A percentile compares a stretch with the other conserved stretches of the same genome.
These are phyloP conservation scores for Taenaris catops DNA, from an alignment of 2,888 invertebrate species.

Conservation along the genomic window DNA sequence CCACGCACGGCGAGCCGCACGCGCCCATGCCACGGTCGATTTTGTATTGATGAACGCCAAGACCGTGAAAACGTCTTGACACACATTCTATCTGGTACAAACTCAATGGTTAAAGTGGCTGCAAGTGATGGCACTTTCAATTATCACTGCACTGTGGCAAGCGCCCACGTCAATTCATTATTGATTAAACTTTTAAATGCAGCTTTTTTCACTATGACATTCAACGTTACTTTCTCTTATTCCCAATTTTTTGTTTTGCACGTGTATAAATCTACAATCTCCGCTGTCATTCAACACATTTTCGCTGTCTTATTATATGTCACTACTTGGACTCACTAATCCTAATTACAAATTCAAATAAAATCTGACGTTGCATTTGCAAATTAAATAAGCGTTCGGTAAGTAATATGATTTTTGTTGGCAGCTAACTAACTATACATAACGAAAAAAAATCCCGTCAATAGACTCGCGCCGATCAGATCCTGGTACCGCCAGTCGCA, in stretches of 20 bases:
- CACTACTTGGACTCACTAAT: conserved; percentile 53
- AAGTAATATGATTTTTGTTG: conserved; percentile 41
- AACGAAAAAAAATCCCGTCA: conserved; percentile 45
- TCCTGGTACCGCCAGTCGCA: conserved; percentile 70
- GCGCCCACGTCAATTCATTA: conserved; percentile 47
- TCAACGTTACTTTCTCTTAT: conserved; percentile 63
- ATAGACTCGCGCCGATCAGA: conserved; percentile 56
- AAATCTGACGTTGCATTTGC: conserved; percentile 53
- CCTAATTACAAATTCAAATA: conserved; percentile 58
- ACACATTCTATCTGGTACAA: conserved; percentile 61
- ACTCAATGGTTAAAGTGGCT: conserved; percentile 32
- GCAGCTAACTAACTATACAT: conserved; percentile 33
- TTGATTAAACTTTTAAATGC: conserved; percentile 58
- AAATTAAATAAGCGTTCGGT: conserved; percentile 43
- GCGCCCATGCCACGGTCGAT: conserved; percentile 55
- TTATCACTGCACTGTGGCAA: conserved; percentile 59
- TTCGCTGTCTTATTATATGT: conserved; percentile 55
- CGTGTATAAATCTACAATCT: conserved; percentile 35
- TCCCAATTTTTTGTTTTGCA: conserved; percentile 39
- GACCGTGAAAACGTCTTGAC: conserved; percentile 72
- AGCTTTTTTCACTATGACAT: conserved; percentile 52
- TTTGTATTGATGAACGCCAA: conserved; percentile 45
- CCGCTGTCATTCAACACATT: conserved; percentile 59
- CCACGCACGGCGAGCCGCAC: conserved; percentile 33
- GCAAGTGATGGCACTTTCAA: conserved; percentile 72